phyloP scores from a whole-genome alignment of 2,797 vertebrate genomes.

The Alosa sapidissima region DNA sequence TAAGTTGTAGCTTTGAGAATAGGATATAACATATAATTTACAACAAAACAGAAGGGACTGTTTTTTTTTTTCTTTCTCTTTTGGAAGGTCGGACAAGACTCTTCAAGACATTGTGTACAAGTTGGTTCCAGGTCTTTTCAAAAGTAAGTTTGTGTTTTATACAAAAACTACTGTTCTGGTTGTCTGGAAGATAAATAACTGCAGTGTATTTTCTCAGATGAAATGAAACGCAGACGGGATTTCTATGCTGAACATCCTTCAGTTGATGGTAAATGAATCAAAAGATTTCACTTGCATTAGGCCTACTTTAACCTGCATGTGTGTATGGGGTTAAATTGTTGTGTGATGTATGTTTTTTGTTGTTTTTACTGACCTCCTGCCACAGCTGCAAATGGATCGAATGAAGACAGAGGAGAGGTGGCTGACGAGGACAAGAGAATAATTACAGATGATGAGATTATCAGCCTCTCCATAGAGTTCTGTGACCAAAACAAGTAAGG shows the following conservation, averaged over 20 bases:
- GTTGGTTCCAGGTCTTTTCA: constrained; percentile 96
- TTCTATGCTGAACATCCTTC: constrained; percentile 96
- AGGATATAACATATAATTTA: neutral
- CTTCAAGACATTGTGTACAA: constrained; percentile 99
- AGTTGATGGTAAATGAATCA: constrained; percentile 76
- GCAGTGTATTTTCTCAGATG: constrained; percentile 76
- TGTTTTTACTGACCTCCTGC: neutral
- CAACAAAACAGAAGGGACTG: neutral
- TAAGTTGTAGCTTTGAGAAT: neutral
- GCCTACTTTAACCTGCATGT: neutral
- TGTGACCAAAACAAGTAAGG: constrained; percentile 93
- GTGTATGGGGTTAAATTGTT: constrained; percentile 2
- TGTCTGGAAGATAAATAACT: neutral
- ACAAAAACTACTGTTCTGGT: neutral
- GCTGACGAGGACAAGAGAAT: constrained; percentile 96
- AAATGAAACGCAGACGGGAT: constrained; percentile 98
- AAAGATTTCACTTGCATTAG: neutral
- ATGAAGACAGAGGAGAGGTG: constrained; percentile 95
- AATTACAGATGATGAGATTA: constrained; percentile 98
- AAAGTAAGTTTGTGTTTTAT: constrained; percentile 79
- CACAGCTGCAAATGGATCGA: constrained; percentile 84
- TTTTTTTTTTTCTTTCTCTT: neutral
- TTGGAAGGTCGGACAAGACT: constrained; percentile 93
- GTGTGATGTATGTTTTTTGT: constrained; percentile 20
- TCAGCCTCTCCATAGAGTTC: constrained; percentile 99